Conservation (phyloP, 2,113 vertebrate species). For the Mixornis gularis region DNA sequence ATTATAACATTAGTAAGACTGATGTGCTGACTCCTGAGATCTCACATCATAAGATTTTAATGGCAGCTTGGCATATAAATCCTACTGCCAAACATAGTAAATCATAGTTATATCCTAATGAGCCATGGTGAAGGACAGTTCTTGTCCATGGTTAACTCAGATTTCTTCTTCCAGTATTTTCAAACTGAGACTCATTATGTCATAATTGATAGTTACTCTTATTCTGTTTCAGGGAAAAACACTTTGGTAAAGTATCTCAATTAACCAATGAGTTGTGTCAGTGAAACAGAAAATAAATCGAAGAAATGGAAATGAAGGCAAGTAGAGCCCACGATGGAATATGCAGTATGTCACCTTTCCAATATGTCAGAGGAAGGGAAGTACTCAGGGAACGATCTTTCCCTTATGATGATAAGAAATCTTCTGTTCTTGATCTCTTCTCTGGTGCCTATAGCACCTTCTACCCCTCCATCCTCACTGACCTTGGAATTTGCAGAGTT, state of each 20-base stretch:
- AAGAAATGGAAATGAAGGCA: background rate
- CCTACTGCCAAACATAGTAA: background rate
- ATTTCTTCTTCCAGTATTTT: conserved; percentile 6
- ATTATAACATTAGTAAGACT: background rate
- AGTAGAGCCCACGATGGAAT: background rate
- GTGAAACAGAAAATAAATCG: background rate
- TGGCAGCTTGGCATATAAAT: background rate
- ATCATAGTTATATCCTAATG: conserved; percentile 1
- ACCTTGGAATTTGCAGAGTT: background rate
- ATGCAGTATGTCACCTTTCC: background rate
- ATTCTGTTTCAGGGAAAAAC: background rate
- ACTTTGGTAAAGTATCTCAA: background rate
- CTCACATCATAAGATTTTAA: conserved; percentile 25
- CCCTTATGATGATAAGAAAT: background rate
- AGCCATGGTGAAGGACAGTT: background rate
- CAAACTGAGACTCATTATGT: background rate
- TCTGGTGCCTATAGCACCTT: background rate
- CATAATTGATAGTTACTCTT: background rate
- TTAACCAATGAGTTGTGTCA: background rate
- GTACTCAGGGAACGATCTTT: background rate
- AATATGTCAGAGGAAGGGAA: background rate
- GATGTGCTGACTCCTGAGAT: background rate
- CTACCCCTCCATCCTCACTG: background rate
- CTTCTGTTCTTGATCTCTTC: background rate
- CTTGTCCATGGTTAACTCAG: background rate